These are phyloP conservation scores for Sphenopsis melanotis DNA, from an alignment of 2,797 vertebrate species.

Conservation along the genomic window DNA sequence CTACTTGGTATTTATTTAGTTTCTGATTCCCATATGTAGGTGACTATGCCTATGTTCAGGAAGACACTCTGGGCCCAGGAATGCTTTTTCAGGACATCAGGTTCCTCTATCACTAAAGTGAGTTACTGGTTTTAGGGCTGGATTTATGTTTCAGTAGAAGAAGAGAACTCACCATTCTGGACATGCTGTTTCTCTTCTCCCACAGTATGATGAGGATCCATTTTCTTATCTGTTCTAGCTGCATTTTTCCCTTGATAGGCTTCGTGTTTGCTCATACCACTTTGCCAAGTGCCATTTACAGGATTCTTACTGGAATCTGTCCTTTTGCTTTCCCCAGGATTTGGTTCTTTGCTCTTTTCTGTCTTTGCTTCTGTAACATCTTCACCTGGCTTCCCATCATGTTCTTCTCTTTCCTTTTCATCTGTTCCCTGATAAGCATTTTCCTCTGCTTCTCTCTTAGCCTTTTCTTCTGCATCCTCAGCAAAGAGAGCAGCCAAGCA, in stretches of 20 bases:
- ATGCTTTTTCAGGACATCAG: background rate
- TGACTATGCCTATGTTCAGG: background rate
- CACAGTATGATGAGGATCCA: background rate
- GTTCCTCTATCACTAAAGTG: too few relatives aligned
- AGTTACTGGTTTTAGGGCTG: background rate
- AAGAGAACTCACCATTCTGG: constrained; percentile 80
- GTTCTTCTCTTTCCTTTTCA: constrained; percentile 73
- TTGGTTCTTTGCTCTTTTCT: constrained; percentile 62
- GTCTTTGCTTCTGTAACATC: constrained; percentile 35
- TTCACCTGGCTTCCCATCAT: constrained; percentile 67
- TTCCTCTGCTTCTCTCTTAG: constrained; percentile 77
- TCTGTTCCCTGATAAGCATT: constrained; percentile 72
- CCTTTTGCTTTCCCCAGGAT: constrained; percentile 31
- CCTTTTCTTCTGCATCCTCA: constrained; percentile 84
- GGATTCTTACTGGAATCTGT: constrained; percentile 39
- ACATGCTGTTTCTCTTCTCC: constrained; percentile 69
- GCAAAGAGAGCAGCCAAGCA: background rate
- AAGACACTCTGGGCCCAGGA: background rate
- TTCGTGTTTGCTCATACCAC: constrained; percentile 37
- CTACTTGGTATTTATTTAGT: background rate
- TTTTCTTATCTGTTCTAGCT: constrained; percentile 72
- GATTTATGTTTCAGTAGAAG: background rate
- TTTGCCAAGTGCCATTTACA: constrained; percentile 48
- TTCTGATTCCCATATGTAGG: background rate
- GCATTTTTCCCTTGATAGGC: constrained; percentile 61